phyloP scores from a whole-genome alignment of 2,888 invertebrate genomes.

The Scelioninae gen. 1 region DNA sequence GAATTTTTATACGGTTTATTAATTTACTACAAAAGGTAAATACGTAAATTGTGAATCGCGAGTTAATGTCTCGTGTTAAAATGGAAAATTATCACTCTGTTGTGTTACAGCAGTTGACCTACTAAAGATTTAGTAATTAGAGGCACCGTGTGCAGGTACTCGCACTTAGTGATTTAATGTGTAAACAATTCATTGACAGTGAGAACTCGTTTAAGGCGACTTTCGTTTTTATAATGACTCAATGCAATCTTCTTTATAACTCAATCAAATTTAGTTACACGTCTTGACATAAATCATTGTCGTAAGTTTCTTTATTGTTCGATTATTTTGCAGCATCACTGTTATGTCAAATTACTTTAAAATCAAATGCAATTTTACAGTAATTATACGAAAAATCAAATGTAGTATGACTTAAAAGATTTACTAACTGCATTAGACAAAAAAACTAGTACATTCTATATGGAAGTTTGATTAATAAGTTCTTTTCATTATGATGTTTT shows the following conservation, averaged over 20 bases:
- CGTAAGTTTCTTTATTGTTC: no score
- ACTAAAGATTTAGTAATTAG: conserved; percentile 3
- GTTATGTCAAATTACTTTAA: background rate
- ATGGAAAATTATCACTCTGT: conserved; percentile 11
- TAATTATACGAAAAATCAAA: no score
- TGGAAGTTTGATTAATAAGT: no score
- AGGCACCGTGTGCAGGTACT: background rate
- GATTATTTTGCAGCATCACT: no score
- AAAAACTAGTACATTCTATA: no score
- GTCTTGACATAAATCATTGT: no score
- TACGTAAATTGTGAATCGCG: background rate
- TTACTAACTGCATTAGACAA: no score
- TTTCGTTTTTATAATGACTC: conserved; percentile 21
- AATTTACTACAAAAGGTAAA: background rate
- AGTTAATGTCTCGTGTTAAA: conserved; percentile 1
- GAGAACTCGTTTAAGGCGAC: conserved; percentile 3
- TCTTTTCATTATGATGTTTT: no score
- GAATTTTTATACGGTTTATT: background rate
- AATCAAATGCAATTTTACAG: no score
- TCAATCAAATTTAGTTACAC: background rate
- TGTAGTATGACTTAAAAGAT: no score
- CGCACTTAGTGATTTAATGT: conserved; percentile 1
- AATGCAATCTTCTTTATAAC: conserved; percentile 3
- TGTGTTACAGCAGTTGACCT: conserved; percentile 19
- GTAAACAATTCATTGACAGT: conserved; percentile 18